Percentiles rank a stretch among this genome's conserved stretches.
Conservation (phyloP, 2,888 invertebrate genomes). For the Odontomyia ornata region DNA sequence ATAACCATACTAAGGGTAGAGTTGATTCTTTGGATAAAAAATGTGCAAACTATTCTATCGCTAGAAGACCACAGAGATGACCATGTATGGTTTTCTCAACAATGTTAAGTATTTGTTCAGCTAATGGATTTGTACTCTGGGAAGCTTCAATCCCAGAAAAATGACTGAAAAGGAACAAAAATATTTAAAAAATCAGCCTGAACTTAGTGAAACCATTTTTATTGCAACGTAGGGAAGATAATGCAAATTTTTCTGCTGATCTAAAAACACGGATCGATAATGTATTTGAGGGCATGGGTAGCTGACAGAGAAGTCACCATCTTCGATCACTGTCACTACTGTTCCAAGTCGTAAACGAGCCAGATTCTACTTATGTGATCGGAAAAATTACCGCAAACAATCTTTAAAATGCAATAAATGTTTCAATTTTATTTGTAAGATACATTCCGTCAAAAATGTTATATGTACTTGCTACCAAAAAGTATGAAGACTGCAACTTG, state of each 20-base stretch:
- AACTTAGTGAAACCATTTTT: not conserved
- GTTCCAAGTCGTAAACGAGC: not conserved
- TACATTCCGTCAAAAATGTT: not conserved
- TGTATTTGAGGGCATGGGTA: not conserved
- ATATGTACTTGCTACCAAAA: too few species aligned
- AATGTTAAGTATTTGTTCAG: slow-evolving; percentile 7
- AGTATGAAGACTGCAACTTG: not conserved
- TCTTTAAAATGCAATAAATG: slow-evolving; percentile 4
- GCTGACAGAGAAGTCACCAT: not conserved
- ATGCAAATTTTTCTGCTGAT: not conserved
- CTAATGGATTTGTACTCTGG: slow-evolving; percentile 20
- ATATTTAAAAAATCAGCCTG: not conserved
- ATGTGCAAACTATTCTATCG: slow-evolving; percentile 14
- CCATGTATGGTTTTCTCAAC: not conserved
- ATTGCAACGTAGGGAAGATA: not conserved
- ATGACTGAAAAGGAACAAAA: slow-evolving; percentile 1
- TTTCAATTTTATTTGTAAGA: slow-evolving; percentile 2
- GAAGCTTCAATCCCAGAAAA: not conserved
- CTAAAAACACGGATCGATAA: not conserved
- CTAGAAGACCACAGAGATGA: slow-evolving; percentile 4
- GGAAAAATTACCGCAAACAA: not conserved
- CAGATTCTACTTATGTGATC: slow-evolving; percentile 3
- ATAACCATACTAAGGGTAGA: slow-evolving; percentile 17
- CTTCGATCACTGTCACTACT: not conserved
- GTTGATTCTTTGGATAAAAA: slow-evolving; percentile 23